Evolutionary conservation across 1,140 invertebrate species (phyloP).

Genomic region (Drosophila sp.): DNA sequence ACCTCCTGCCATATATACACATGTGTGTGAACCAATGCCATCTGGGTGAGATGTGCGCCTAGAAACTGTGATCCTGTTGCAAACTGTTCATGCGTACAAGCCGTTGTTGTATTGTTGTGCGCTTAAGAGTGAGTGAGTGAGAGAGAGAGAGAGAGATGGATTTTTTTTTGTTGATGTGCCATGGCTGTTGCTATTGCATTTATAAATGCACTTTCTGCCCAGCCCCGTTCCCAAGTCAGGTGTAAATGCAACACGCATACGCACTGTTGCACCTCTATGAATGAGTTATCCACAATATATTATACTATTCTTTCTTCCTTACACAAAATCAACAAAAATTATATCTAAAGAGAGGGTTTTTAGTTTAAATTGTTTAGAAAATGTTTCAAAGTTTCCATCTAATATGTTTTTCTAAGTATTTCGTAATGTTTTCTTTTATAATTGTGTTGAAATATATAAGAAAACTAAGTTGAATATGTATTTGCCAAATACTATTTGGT

Average conservation of each 20-base stretch:
- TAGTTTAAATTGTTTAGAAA: too few species aligned
- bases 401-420: too few species aligned
- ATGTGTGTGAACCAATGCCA: slow-evolving; percentile 63
- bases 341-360: too few species aligned
- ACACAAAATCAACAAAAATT: not conserved
- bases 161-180: not conserved
- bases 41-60: slow-evolving; percentile 38
- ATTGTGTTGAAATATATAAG: too few species aligned
- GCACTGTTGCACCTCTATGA: slow-evolving; percentile 69
- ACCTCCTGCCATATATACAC: not conserved
- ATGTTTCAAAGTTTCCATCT: too few species aligned
- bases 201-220: slow-evolving; percentile 35
- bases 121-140: slow-evolving; percentile 49
- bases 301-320: not conserved
- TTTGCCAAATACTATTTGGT: too few species aligned
- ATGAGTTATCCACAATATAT: slow-evolving; percentile 26
- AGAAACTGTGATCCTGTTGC: slow-evolving; percentile 60
- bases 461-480: too few species aligned
- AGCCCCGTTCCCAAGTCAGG: not conserved
- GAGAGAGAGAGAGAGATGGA: slow-evolving; percentile 6
- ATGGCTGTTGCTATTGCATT: slow-evolving; percentile 13
- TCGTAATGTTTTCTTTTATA: too few species aligned
- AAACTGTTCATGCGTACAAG: slow-evolving; percentile 66
- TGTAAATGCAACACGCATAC: slow-evolving; percentile 62
- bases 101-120: slow-evolving; percentile 57